Conservation (phyloP, 2,797 vertebrate species). For the Xerus rutilus region DNA sequence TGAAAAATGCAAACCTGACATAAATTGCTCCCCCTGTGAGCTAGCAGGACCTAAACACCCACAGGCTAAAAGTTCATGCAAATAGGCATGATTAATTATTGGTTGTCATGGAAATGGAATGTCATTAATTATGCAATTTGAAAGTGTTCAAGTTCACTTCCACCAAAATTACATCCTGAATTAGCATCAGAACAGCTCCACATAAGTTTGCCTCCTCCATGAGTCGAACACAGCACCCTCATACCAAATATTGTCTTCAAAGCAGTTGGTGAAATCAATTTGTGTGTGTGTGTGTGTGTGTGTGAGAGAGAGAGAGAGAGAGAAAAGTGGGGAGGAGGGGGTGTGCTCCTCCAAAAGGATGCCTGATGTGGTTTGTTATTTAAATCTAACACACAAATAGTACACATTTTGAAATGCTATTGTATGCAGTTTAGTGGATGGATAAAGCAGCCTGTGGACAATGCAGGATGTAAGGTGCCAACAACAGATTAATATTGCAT, state of each 20-base stretch:
- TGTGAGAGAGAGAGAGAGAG: neutral
- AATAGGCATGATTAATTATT: constrained; percentile 65
- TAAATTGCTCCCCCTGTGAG: constrained; percentile 33
- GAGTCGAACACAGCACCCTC: neutral
- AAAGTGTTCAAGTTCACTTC: constrained; percentile 51
- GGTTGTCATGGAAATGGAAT: constrained; percentile 68
- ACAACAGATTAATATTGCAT: neutral
- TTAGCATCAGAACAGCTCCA: constrained; percentile 24
- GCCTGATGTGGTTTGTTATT: neutral
- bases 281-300: neutral
- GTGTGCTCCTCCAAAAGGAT: neutral
- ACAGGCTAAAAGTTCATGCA: constrained; percentile 53
- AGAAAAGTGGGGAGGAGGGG: neutral
- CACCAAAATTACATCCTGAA: constrained; percentile 51
- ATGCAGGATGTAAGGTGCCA: neutral
- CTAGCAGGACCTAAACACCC: neutral
- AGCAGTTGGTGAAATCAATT: neutral
- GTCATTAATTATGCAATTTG: constrained; percentile 64
- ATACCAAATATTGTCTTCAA: constrained; percentile 6
- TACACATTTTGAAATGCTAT: neutral
- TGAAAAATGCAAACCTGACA: constrained; percentile 6
- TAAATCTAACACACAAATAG: neutral
- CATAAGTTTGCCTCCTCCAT: neutral
- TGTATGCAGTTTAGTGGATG: neutral
- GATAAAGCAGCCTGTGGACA: neutral